Conservation (phyloP, 2,113 vertebrate genomes). For the Gallinago media region DNA sequence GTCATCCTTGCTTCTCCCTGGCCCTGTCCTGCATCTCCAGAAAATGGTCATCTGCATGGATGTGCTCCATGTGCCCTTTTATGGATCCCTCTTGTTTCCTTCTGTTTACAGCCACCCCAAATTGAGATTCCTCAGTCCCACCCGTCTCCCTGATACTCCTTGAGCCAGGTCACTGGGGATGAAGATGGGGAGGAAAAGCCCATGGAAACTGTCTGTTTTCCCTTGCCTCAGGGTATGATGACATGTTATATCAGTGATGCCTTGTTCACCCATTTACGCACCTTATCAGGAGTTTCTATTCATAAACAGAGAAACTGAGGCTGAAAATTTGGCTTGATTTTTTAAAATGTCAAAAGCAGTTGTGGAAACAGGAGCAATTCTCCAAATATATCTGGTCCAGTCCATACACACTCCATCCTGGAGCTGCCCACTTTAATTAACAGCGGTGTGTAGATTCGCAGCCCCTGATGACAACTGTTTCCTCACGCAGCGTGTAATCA, state of each 20-base stretch:
- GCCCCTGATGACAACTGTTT: neutral
- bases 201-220: neutral
- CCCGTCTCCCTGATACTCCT: neutral
- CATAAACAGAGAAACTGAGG: neutral
- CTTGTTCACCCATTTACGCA: neutral
- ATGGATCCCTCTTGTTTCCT: neutral
- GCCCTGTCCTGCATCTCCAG: neutral
- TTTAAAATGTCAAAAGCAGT: neutral
- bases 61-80: neutral
- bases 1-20: neutral
- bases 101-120: neutral
- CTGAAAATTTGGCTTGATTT: neutral
- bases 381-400: neutral
- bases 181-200: neutral
- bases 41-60: neutral
- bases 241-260: neutral
- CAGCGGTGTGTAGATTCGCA: neutral
- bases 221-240: neutral
- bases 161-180: neutral
- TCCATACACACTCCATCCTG: neutral
- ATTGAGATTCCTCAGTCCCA: neutral
- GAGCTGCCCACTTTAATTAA: neutral
- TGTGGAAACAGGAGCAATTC: neutral
- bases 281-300: neutral
- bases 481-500: neutral